Percentiles rank a stretch among this genome's conserved stretches.
These are phyloP conservation scores for Boloria selene DNA, from an alignment of 2,888 invertebrate species.

Conservation along the genomic window DNA sequence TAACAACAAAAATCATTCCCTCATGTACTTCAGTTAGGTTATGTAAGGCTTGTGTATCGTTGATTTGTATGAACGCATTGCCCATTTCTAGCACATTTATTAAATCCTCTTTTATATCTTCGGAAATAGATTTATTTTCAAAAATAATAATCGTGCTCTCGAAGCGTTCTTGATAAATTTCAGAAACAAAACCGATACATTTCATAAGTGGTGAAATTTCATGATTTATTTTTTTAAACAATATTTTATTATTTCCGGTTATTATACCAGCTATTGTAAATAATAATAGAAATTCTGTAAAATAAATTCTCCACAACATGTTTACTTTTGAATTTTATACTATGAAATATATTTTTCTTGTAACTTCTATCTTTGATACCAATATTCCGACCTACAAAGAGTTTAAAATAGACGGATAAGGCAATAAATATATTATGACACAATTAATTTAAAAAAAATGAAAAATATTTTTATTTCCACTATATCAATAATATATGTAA, in stretches of 20 bases:
- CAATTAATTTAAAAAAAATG: too few relatives aligned
- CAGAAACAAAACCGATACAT: background rate
- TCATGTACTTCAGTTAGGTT: conserved; percentile 28
- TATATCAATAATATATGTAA: background rate
- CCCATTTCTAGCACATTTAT: conserved; percentile 17
- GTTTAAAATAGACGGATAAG: background rate
- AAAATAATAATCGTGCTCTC: background rate
- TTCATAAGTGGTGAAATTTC: conserved; percentile 3
- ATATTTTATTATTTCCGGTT: conserved; percentile 3
- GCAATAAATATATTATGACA: background rate
- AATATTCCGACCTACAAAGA: conserved; percentile 1
- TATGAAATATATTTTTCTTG: background rate
- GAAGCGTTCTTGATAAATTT: background rate
- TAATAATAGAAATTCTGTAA: conserved; percentile 3
- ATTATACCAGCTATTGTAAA: background rate
- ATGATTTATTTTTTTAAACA: conserved; percentile 1
- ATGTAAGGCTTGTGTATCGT: conserved; percentile 27
- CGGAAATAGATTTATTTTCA: background rate
- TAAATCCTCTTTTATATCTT: conserved; percentile 10
- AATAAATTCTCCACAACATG: conserved; percentile 11
- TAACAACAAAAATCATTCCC: conserved; percentile 19
- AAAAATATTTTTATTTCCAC: background rate
- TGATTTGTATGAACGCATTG: conserved; percentile 30
- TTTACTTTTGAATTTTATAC: conserved; percentile 6
- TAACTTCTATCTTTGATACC: too few relatives aligned